Evolutionary conservation across 92 coral and sea anemone genomes (phyloP), one percentile per base, ranked within the genome.

Genomic region (Actinernus sp.): DNA sequence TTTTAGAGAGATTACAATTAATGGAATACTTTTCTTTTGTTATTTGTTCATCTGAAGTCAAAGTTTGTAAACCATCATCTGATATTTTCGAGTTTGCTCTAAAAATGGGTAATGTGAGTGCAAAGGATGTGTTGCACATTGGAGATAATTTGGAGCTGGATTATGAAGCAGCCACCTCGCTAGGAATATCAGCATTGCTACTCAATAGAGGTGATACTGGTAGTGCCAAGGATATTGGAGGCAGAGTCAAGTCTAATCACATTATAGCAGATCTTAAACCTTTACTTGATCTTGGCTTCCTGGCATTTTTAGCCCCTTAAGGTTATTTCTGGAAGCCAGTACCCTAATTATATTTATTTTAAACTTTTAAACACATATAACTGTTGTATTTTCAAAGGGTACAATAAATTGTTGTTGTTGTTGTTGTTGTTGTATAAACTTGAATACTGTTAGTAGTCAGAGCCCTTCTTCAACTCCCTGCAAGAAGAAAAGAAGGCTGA

Each of bases 131-230:
- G 31, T 57, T 87, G 3, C 97, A 90, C 55, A 57, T 90, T 51
- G 97, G 97, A 18, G 97, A 93, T 63, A 82, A 84, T 56, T 22
- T 74, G 1, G 57, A 69, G 11, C 65, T 90, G 25, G 98, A 93
- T 63, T 90, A 85, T 64, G 48, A 58, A 31, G 84, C 97, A 38
- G 93, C 98, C 17, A 56, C 55, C 25, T 7, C 81, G 40, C 39
- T 79, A 36, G 97, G 98, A 26, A 78, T 93, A 88, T 63, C 52
- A 17, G 89, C 97, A 3, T 79, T 71, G 16, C 76, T 90, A 18
- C 49, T 89, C 7, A 79, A 89, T 64, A 64, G 96, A 43, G 31
- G 47, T 57, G 53, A 49, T 39, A 58, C 16, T 17, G 25, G 49
- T 13, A 51, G 32, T 22, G 22, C 31, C 12, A 22, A 46, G 22